Percentiles rank a stretch among this genome's conserved stretches.
Evolutionary conservation across 2,888 invertebrate genomes (phyloP).

Genomic region (Agonopterix subpropinquella): DNA sequence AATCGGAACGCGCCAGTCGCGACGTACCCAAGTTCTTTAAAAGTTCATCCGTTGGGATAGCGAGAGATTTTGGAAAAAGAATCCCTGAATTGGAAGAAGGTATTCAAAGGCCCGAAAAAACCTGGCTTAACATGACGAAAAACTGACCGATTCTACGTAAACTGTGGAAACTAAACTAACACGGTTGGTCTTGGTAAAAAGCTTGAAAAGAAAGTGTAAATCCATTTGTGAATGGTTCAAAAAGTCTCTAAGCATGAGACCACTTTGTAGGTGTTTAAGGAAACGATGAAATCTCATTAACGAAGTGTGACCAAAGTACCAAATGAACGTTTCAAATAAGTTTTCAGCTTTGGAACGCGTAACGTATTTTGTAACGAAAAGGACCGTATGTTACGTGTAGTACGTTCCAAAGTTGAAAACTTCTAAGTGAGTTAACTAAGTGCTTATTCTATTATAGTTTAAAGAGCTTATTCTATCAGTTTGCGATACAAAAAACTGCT

Average conservation of each 20-base stretch:
- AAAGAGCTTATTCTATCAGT: too few relatives aligned
- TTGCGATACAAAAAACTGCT: neutral
- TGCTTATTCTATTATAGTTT: too few relatives aligned
- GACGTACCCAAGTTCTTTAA: constrained; percentile 56
- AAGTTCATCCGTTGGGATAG: constrained; percentile 56
- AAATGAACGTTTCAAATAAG: constrained; percentile 1
- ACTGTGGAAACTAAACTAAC: constrained; percentile 21
- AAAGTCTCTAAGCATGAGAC: constrained; percentile 19
- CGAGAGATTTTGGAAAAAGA: constrained; percentile 67
- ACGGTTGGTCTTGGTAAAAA: constrained; percentile 18
- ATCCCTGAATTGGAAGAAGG: constrained; percentile 53
- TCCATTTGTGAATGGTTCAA: constrained; percentile 34
- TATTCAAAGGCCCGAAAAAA: constrained; percentile 19
- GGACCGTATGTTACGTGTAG: too few relatives aligned
- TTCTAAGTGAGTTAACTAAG: too few relatives aligned
- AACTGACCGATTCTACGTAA: constrained; percentile 4
- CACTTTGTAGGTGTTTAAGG: constrained; percentile 29
- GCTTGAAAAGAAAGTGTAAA: constrained; percentile 24
- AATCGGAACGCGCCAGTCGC: constrained; percentile 43
- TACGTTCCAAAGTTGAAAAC: too few relatives aligned
- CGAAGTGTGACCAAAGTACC: constrained; percentile 11
- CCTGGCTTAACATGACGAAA: too few relatives aligned
- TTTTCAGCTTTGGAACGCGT: constrained; percentile 13
- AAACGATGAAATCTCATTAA: constrained; percentile 21
- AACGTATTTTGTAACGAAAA: neutral